Percentiles rank a stretch among this genome's conserved stretches.
These are phyloP conservation scores for Pemphigus obesinymphae DNA, from an alignment of 1,140 invertebrate genomes.

Conservation along the genomic window DNA sequence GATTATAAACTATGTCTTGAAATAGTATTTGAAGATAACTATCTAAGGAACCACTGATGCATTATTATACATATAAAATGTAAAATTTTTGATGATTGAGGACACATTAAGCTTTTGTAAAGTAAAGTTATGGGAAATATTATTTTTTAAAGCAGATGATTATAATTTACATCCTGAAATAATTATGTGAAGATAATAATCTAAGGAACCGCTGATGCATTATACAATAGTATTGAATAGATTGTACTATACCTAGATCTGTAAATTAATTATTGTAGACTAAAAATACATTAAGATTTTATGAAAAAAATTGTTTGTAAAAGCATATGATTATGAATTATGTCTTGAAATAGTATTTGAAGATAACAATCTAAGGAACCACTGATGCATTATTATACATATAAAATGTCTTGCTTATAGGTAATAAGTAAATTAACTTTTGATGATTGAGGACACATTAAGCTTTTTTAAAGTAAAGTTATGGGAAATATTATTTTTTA, in stretches of 20 bases:
- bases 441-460: too few species aligned
- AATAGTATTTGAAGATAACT: not conserved
- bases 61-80: not conserved
- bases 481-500: too few species aligned
- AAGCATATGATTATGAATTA: slow-evolving; percentile 3
- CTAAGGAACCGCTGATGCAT: slow-evolving; percentile 20
- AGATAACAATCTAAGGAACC: slow-evolving; percentile 8
- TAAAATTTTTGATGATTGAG: too few species aligned
- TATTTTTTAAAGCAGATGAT: not conserved
- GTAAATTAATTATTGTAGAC: too few species aligned
- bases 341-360: not conserved
- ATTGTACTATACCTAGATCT: too few species aligned
- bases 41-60: slow-evolving; percentile 21
- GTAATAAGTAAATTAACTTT: too few species aligned
- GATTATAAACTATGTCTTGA: not conserved
- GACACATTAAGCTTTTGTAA: too few species aligned
- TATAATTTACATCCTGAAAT: not conserved
- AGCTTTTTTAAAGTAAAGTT: too few species aligned
- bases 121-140: too few species aligned
- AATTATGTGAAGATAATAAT: not conserved
- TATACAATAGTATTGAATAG: not conserved
- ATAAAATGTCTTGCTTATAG: too few species aligned
- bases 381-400: not conserved
- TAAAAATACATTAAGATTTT: too few species aligned
- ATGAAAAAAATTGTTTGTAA: too few species aligned